Base-by-base conservation (phyloP, 2,888 invertebrate genomes). In the Apomyelois bistriatella region DNA sequence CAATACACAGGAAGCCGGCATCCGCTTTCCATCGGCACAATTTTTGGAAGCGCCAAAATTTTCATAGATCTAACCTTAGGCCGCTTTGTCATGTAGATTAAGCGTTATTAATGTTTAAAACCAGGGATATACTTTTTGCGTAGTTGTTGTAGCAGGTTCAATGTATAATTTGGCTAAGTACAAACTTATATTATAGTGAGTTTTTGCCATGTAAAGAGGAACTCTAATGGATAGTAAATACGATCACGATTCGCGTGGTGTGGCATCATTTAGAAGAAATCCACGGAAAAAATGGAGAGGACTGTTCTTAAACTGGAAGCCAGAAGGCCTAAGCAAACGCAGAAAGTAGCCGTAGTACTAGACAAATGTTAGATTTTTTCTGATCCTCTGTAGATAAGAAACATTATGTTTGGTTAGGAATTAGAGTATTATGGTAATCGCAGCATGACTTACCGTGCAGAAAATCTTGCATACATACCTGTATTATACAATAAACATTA, bases 41-140 rank as follows among this genome's bases (percentile, higher is more conserved):
- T 75, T 85, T 88, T 88, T 68, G 85, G 85, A 84, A 88, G 82
- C 83, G 80, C 84, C 84, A 82, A 89, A 86, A 85, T 82, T 83
- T 88, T 87, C 84, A 80, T 82, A 82, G 81, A 71, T 66, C 72
- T 70, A 73, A 72, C 78, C 79, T 80, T 82, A 70, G 65, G 55
- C 56, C 58, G 70, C 74, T 79, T 90, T 89, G 85, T 88, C 65
- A 88, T 89, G 86, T 72, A 81, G 79, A 90, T 89, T 77, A 61
- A 64, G 59, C 62, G 62, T 64, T 70, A 65, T 62, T 58, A 60
- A 59, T 58, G 56, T 53, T 40, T 53, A 57, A 51, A 38, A 13
- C 54, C 37, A 47, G 28, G 9, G 15, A 42, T 48, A 51, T 52
- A 53, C 56, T 42, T 35, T 37, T 50, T 32, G 46, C 46, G 46